Base-by-base conservation (phyloP, 2,797 vertebrate species). In the Hoplostethus atlanticus region DNA sequence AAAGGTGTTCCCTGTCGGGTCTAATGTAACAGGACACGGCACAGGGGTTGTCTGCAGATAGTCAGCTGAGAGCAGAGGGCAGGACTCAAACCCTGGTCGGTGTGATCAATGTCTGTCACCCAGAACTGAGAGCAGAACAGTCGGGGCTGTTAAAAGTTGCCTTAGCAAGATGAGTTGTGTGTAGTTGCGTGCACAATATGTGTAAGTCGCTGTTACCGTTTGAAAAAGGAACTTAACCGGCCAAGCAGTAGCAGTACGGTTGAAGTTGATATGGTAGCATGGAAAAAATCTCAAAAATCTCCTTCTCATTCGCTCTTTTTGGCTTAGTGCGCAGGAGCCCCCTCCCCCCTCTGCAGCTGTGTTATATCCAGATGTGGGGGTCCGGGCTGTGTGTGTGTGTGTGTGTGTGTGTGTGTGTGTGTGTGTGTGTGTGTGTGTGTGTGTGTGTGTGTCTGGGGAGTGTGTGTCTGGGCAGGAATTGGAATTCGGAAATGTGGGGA, bases 321-420 rank as follows among this genome's bases (percentile, higher is more conserved):
- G 5, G 21, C 31, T 50, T 84, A 57, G 63, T 86, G 74, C 84
- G 72, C 11, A 47, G 61, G 74, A 63, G 28, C 47, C 64, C 64
- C 50, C 48, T 56, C 53, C 81, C 69, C 81, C 71, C 63, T 38
- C 48, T 68, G 88, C 91, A 91, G 79, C 87, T 81, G 79, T 53
- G 62, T 89, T 91, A 89, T 88, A 86, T 93, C 91, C 91, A 77
- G 77, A 85, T 73, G 79, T 83, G 84, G 74, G 83, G 86, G 88
- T 80, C 83, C 57, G 17, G 50, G 54, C 60, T 77, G 10, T 38
- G 60, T 54, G 40, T 34, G 17, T 25, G 8, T 55, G 31, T 61
- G 64, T 40, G 36, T 30, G 52, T 25, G 68, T 10, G 40, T 3
- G 44, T 21, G 54, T 13, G 56, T 30, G 52, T 40, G 57, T 68